Percentiles rank a stretch among this genome's conserved stretches.
Evolutionary conservation across 1,140 invertebrate genomes (phyloP).

Genomic region (Heliconius eleuchia): DNA sequence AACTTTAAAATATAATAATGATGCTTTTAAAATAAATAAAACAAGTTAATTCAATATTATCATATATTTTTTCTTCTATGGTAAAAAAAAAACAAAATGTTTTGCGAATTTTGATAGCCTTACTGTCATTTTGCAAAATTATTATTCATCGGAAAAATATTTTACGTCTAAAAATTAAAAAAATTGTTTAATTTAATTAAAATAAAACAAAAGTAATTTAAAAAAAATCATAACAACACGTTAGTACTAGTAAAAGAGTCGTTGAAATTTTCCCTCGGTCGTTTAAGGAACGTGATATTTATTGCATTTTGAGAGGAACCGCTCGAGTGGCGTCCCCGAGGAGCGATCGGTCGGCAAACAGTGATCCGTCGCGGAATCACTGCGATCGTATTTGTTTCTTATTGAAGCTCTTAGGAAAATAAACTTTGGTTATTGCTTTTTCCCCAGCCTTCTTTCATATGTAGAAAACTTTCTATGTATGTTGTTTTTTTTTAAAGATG

Average conservation of each 20-base stretch:
- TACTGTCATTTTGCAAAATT: too few relatives aligned
- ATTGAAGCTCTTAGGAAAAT: constrained; percentile 37
- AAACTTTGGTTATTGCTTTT: constrained; percentile 30
- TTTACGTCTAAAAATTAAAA: too few relatives aligned
- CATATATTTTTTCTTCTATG: too few relatives aligned
- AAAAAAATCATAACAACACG: not conserved
- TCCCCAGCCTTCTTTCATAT: not conserved
- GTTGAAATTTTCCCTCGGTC: not conserved
- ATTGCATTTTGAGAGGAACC: constrained; percentile 38
- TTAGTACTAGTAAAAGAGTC: constrained; percentile 13
- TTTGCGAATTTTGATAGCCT: too few relatives aligned
- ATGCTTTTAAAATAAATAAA: too few relatives aligned
- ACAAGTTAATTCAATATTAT: too few relatives aligned
- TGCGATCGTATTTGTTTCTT: constrained; percentile 49
- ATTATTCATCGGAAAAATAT: too few relatives aligned
- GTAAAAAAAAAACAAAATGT: too few relatives aligned
- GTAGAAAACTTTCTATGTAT: not conserved
- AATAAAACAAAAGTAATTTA: not conserved
- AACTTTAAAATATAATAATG: too few relatives aligned
- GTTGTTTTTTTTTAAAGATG: not conserved
- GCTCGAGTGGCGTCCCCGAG: constrained; percentile 33
- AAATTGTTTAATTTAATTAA: not conserved
- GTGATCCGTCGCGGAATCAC: constrained; percentile 56
- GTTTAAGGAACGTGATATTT: constrained; percentile 36
- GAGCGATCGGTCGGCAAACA: constrained; percentile 41